Conservation (phyloP, 2,113 vertebrate genomes). For the Bos indicus region DNA sequence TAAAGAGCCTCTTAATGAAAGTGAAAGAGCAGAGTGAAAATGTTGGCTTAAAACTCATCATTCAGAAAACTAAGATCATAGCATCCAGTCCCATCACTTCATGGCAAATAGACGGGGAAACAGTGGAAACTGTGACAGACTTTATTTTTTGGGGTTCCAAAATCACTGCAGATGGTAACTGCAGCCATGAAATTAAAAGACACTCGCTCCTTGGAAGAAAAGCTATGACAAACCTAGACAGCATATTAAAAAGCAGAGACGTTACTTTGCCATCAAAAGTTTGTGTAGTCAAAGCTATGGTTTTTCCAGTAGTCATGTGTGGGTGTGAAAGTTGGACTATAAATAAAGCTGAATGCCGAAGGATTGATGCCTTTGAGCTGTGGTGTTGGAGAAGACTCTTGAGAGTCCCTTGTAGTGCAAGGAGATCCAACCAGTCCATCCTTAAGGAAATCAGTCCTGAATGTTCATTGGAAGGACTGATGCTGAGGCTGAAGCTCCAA, state of each 20-base stretch:
- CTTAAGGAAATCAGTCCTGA: neutral
- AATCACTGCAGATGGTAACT: neutral
- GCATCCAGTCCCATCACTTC: neutral
- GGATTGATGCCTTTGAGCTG: neutral
- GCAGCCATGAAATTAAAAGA: neutral
- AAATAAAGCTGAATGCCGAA: neutral
- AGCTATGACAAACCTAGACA: neutral
- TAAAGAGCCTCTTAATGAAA: neutral
- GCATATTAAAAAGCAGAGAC: neutral
- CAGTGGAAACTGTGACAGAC: neutral
- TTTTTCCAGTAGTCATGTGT: neutral
- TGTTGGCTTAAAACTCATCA: neutral
- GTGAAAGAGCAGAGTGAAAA: neutral
- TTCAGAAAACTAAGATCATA: neutral
- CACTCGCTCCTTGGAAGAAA: neutral
- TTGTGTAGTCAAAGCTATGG: neutral
- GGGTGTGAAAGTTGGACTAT: neutral
- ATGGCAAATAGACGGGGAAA: neutral
- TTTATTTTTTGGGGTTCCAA: neutral
- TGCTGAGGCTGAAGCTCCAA: neutral
- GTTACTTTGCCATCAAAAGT: neutral
- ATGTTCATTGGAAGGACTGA: neutral
- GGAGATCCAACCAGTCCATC: neutral
- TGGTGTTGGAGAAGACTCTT: neutral
- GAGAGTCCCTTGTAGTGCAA: neutral